Evolutionary conservation across 2,113 vertebrate genomes (phyloP).

Genomic region (Dryoscopus gambensis): DNA sequence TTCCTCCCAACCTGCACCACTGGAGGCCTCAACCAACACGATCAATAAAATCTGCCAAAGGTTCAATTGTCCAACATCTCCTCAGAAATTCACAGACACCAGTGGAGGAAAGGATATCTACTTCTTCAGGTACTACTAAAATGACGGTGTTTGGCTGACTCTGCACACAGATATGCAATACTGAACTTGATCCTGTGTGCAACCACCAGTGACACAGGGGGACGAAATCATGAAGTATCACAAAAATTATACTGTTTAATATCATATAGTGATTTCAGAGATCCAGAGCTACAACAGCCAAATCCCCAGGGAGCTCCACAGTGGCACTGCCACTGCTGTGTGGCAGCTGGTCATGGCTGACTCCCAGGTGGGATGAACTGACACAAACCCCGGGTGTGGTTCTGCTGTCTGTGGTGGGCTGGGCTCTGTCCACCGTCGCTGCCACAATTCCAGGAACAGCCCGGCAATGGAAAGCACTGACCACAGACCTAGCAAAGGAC

Average conservation of each 20-base stretch:
- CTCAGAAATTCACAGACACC: background rate
- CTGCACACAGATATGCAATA: background rate
- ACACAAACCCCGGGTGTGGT: background rate
- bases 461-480: background rate
- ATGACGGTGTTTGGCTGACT: background rate
- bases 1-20: accelerated
- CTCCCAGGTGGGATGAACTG: background rate
- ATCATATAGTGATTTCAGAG: background rate
- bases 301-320: background rate
- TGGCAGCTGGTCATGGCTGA: background rate
- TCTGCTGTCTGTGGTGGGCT: background rate
- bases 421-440: background rate
- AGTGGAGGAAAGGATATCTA: background rate
- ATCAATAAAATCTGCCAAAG: background rate
- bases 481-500: background rate
- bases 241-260: accelerated
- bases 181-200: background rate
- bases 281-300: background rate
- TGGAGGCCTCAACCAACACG: background rate
- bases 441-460: background rate
- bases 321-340: background rate
- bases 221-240: background rate
- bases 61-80: background rate
- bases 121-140: background rate
- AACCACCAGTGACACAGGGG: background rate